Percentiles rank a stretch among this genome's conserved stretches.
Evolutionary conservation across 2,888 invertebrate species (phyloP).

Genomic region (Philhelius pedissequus): DNA sequence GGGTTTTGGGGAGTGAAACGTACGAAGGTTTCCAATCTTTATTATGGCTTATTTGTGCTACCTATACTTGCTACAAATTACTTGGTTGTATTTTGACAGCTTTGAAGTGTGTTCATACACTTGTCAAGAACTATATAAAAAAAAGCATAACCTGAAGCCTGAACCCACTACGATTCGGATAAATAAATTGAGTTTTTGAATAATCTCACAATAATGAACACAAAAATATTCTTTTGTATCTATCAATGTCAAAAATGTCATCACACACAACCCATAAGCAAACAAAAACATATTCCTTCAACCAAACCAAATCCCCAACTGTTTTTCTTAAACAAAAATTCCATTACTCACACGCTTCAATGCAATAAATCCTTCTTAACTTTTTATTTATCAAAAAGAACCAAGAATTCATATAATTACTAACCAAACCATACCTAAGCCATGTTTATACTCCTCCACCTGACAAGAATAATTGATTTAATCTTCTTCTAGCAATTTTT

Average conservation of each 20-base stretch:
- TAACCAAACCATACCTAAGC: constrained; percentile 51
- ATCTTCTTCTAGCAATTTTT: constrained; percentile 1
- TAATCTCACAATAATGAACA: background rate
- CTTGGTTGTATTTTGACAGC: no score
- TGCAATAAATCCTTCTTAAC: constrained; percentile 44
- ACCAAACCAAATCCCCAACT: background rate
- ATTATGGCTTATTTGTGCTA: no score
- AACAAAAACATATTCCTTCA: background rate
- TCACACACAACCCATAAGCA: background rate
- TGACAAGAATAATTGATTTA: constrained; percentile 49
- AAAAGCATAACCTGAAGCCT: no score
- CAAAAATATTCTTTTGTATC: no score
- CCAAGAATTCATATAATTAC: constrained; percentile 54
- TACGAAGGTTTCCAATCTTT: no score
- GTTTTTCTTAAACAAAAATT: background rate
- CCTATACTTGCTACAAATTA: no score
- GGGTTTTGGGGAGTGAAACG: no score
- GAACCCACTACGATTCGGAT: no score
- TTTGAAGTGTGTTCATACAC: no score
- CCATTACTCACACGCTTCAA: constrained; percentile 45
- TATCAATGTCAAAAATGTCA: background rate
- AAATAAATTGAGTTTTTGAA: background rate
- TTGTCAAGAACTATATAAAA: no score
- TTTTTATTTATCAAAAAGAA: background rate
- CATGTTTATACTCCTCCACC: constrained; percentile 22